phyloP scores from a whole-genome alignment of 1,140 invertebrate genomes.

The Chelonus insularis region DNA sequence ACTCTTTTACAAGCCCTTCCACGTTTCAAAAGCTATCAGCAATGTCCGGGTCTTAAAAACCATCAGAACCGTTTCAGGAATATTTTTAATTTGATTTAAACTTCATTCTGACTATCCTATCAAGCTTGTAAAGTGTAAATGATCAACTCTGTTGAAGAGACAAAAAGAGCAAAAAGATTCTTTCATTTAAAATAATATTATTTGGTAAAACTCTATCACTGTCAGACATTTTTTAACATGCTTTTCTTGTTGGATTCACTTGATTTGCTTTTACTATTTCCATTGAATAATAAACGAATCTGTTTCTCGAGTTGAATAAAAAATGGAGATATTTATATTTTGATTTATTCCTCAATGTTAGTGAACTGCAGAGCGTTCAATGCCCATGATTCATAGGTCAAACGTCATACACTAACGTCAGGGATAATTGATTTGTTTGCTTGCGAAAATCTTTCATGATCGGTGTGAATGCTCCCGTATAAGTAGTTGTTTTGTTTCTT shows the following conservation, averaged over 20 bases:
- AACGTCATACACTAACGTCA: slow-evolving; percentile 31
- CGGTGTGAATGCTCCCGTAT: slow-evolving; percentile 9
- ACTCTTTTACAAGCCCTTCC: slow-evolving; percentile 11
- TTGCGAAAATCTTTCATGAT: slow-evolving; percentile 37
- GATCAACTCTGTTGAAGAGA: no score
- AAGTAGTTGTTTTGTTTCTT: not conserved
- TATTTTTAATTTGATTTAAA: not conserved
- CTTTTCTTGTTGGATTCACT: not conserved
- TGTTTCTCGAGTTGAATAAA: not conserved
- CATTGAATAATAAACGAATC: not conserved
- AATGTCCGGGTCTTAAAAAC: not conserved
- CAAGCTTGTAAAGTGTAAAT: not conserved
- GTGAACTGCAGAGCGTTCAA: slow-evolving; percentile 13
- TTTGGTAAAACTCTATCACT: no score
- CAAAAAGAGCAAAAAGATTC: no score
- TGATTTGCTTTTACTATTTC: not conserved
- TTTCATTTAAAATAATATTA: no score
- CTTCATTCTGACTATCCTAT: not conserved
- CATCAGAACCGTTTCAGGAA: not conserved
- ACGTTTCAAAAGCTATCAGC: slow-evolving; percentile 11
- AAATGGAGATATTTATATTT: slow-evolving; percentile 24
- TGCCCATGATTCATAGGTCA: slow-evolving; percentile 38
- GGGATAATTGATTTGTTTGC: slow-evolving; percentile 44
- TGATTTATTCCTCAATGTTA: slow-evolving; percentile 18
- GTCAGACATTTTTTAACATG: no score